These are phyloP conservation scores for Numenius phaeopus DNA, from an alignment of 2,797 vertebrate genomes.

Conservation along the genomic window DNA sequence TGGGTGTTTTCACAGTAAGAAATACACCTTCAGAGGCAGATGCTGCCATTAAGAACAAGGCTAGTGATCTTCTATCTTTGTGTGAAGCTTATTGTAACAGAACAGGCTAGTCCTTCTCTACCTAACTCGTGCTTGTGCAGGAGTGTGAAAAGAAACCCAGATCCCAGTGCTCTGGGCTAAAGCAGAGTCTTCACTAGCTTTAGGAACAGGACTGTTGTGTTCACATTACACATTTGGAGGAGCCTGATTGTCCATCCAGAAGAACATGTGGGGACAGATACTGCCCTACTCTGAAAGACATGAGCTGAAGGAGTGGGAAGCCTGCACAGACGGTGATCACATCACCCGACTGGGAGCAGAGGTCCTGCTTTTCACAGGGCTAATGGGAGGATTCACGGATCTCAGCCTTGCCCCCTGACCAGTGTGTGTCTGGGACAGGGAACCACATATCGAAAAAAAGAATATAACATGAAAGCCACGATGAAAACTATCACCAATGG, in stretches of 20 bases:
- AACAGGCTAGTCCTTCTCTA: background rate
- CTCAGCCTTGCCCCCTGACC: background rate
- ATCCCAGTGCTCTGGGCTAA: background rate
- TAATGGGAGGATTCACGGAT: background rate
- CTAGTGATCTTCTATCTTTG: background rate
- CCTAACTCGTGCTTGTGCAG: background rate
- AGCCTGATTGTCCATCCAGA: background rate
- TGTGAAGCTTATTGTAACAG: background rate
- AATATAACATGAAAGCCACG: background rate
- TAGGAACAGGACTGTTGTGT: background rate
- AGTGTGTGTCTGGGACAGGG: background rate
- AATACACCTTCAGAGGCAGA: background rate
- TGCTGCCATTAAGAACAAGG: background rate
- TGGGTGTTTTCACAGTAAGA: background rate
- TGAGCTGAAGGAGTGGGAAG: background rate
- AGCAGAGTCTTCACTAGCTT: background rate
- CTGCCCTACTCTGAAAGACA: background rate
- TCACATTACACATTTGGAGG: background rate
- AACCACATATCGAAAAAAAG: background rate
- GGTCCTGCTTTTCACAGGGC: background rate
- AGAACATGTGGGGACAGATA: background rate
- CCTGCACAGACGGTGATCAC: background rate
- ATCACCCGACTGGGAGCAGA: background rate
- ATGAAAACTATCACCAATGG: background rate
- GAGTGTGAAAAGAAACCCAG: background rate